A percentile compares a stretch with the other conserved stretches of the same genome.
These are phyloP conservation scores for Leptarthrus brevirostris DNA, from an alignment of 2,888 invertebrate species.

Conservation along the genomic window DNA sequence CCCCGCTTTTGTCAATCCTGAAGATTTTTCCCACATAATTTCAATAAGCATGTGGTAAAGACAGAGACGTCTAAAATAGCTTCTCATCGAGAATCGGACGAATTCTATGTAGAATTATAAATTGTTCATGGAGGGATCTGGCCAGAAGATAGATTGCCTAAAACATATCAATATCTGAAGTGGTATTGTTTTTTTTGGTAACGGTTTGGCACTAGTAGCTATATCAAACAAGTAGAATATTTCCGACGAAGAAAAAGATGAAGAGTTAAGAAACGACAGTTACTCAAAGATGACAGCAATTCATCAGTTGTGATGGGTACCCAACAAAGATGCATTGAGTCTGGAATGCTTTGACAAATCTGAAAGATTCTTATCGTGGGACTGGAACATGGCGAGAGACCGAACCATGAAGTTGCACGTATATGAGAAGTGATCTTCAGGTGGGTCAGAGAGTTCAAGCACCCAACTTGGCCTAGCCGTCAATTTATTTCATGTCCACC, in stretches of 20 bases:
- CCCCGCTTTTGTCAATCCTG: not conserved
- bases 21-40: conserved; percentile 6
- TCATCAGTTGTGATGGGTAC: conserved; percentile 33
- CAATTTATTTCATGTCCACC: conserved; percentile 22
- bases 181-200: too few relatives aligned
- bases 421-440: conserved; percentile 24
- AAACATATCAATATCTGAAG: too few relatives aligned
- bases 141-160: too few relatives aligned
- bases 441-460: conserved; percentile 25
- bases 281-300: conserved; percentile 44
- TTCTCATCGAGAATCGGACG: too few relatives aligned
- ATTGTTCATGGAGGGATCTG: too few relatives aligned
- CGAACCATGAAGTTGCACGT: conserved; percentile 4
- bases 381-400: conserved; percentile 3
- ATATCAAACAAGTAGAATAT: conserved; percentile 21
- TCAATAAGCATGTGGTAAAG: conserved; percentile 17
- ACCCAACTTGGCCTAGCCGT: conserved; percentile 33
- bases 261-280: conserved; percentile 32
- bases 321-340: conserved; percentile 36
- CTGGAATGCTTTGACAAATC: conserved; percentile 36
- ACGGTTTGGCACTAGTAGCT: not conserved
- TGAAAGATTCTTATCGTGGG: conserved; percentile 21
- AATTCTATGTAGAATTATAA: too few relatives aligned
- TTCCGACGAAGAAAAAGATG: too few relatives aligned
- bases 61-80: conserved; percentile 9